Conservation (phyloP, 2,797 vertebrate species). For the Melopsittacus undulatus region DNA sequence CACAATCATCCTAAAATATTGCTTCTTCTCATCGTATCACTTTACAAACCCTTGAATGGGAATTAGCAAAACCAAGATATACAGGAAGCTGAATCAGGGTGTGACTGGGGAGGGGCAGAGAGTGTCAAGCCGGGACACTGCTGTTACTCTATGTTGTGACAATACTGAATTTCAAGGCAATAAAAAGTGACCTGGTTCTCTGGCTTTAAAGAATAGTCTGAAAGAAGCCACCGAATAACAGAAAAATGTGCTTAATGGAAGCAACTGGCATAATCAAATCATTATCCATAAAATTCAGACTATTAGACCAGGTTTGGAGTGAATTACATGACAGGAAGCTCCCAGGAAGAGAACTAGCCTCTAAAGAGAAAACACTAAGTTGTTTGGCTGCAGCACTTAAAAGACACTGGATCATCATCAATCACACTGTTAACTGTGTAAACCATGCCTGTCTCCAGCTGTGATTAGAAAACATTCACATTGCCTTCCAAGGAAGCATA, state of each 20-base stretch:
- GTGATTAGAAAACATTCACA: not conserved
- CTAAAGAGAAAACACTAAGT: not conserved
- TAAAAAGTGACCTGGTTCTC: not conserved
- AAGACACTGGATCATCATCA: slow-evolving; percentile 18
- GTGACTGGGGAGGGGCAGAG: not conserved
- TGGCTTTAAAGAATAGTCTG: not conserved
- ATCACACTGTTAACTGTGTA: not conserved
- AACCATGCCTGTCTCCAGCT: slow-evolving; percentile 17
- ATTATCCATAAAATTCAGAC: not conserved
- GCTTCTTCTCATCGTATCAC: not conserved
- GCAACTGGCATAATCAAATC: not conserved
- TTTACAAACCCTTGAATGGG: not conserved
- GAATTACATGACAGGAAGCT: not conserved
- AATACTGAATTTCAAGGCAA: not conserved
- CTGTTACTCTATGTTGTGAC: not conserved
- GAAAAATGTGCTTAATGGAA: not conserved
- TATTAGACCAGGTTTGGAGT: not conserved
- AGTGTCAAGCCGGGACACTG: not conserved
- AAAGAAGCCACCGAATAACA: not conserved
- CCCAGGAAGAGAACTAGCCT: not conserved
- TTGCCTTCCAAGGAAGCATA: slow-evolving; percentile 23
- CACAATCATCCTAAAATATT: not conserved
- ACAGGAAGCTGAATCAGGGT: not conserved
- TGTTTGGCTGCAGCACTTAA: not conserved
- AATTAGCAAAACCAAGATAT: not conserved